phyloP scores from a whole-genome alignment of 2,113 vertebrate species.

The Onychostoma macrolepis region DNA sequence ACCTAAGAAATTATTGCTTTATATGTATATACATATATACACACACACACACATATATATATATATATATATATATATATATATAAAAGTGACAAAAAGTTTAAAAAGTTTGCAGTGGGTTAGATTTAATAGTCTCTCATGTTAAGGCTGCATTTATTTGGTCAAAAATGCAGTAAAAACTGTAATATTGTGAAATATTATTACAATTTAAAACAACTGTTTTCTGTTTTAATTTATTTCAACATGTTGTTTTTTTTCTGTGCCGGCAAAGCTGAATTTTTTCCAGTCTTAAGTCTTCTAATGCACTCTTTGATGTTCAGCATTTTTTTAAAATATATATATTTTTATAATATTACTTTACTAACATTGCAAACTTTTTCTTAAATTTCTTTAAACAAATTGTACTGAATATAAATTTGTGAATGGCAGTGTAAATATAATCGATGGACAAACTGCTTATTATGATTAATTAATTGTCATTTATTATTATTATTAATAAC shows the following conservation, averaged over 20 bases:
- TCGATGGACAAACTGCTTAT: not conserved
- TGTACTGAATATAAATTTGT: not conserved
- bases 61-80: too few relatives aligned
- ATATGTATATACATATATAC: too few relatives aligned
- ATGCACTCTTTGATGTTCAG: not conserved
- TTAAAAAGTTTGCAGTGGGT: too few relatives aligned
- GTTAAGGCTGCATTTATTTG: not conserved
- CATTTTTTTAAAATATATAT: too few relatives aligned
- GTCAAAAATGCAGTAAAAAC: not conserved
- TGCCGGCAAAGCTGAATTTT: not conserved
- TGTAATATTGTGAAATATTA: not conserved
- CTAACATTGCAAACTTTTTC: too few relatives aligned
- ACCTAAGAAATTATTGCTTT: not conserved
- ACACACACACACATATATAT: too few relatives aligned
- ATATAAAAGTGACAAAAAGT: too few relatives aligned
- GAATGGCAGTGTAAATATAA: not conserved
- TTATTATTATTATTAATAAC: not conserved
- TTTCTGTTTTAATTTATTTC: not conserved
- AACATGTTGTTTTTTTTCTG: not conserved
- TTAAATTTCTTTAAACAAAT: not conserved
- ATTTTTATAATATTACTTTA: too few relatives aligned
- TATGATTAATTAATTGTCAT: not conserved
- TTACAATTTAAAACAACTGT: not conserved
- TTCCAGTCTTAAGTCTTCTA: not conserved
- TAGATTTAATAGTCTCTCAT: not conserved